Base-by-base conservation (phyloP, 1,140 invertebrate genomes). In the Heliconius nattereri region DNA sequence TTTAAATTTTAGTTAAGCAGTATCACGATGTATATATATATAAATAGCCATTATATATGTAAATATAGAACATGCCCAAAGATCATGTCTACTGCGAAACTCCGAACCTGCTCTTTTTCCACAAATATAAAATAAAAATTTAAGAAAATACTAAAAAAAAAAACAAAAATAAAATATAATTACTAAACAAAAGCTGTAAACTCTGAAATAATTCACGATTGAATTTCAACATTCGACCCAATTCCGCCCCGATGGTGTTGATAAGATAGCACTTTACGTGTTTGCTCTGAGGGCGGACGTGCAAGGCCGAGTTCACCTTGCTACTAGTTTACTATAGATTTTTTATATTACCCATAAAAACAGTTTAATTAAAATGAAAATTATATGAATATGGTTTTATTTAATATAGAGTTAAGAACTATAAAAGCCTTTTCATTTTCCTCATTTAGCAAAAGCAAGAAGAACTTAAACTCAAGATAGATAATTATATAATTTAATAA, bases 241-340 rank as follows among this genome's bases (percentile, higher is more conserved):
- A 81, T 73, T 81, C 81, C 29, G 70, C 29, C 71, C 78, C 71
- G 81, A 78, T 84, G 79, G 57, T 45, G 82, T 20, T 78, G 84
- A 85, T 85, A 85, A 84, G 84, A 85, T 85, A 83, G 45, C 54
- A 71, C 29, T 76, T 72, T 78, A 75, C 70, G 40, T 66, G 81
- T 81, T 82, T 81, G 60, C 78, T 80, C 54, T 75, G 72, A 83
- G 80, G 83, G 83, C 83, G 76, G 54, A 73, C 78, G 71, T 37
- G 26, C 70, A 80, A 81, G 76, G 78, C 78, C 71, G 77, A 49
- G 66, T 29, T 71, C 79, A 80, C 84, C 84, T 85, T 85, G 81
- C 76, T 73, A 72, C 78, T 73, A 71, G 75, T 70, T 76, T 71
- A 45, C 16, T 77, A 71, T 54, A 54, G 26, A 77, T 54, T 71